phyloP scores from a whole-genome alignment of 1,140 invertebrate genomes.

The Bilobella aurantiaca region DNA sequence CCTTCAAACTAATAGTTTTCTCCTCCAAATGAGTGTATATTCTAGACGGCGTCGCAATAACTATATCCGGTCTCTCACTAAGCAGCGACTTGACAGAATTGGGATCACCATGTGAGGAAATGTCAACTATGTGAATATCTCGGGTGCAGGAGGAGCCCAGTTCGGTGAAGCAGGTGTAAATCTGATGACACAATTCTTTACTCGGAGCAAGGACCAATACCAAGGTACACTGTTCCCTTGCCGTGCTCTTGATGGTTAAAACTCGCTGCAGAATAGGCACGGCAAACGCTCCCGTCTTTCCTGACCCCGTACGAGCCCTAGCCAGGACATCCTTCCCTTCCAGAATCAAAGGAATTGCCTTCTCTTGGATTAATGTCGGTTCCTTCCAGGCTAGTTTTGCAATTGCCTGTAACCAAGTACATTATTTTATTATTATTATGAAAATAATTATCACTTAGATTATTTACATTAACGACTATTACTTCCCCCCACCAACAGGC shows the following conservation, averaged over 20 bases:
- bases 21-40: conserved; percentile 74
- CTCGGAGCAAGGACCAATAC: conserved; percentile 78
- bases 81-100: conserved; percentile 60
- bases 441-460: no score
- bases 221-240: conserved; percentile 57
- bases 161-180: conserved; percentile 57
- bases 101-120: conserved; percentile 62
- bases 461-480: no score
- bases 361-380: conserved; percentile 93
- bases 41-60: conserved; percentile 80
- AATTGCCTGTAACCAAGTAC: conserved; percentile 59
- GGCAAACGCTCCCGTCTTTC: conserved; percentile 93
- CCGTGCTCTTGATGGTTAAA: conserved; percentile 61
- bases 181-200: conserved; percentile 87
- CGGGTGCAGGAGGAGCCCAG: conserved; percentile 72
- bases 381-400: conserved; percentile 80
- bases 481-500: no score
- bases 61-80: conserved; percentile 78
- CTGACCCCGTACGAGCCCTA: conserved; percentile 88
- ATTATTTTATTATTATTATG: background rate
- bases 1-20: conserved; percentile 64
- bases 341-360: conserved; percentile 85
- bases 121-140: conserved; percentile 71
- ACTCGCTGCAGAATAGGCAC: conserved; percentile 93
- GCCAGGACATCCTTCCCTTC: conserved; percentile 95